Conservation (phyloP, 2,888 invertebrate genomes). For the Eilema depressum region DNA sequence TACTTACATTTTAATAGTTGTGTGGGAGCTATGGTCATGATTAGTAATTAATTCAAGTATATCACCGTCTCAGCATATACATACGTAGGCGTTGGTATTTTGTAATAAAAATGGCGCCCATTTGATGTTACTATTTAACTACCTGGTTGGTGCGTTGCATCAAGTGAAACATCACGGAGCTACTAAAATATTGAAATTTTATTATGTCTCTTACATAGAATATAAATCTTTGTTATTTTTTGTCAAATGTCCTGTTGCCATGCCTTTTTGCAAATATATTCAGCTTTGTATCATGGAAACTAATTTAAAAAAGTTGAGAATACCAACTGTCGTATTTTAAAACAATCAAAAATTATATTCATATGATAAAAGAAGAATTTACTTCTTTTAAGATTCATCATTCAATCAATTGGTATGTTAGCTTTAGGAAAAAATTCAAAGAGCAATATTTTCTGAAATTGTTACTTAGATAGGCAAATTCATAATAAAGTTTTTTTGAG, state of each 20-base stretch:
- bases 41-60: conserved; percentile 75
- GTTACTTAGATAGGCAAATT: not conserved
- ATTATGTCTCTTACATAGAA: not conserved
- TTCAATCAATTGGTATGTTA: too few relatives aligned
- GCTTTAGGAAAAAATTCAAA: not conserved
- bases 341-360: not conserved
- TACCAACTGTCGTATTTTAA: not conserved
- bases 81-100: conserved; percentile 71
- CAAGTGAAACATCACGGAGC: conserved; percentile 62
- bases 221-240: not conserved
- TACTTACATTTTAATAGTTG: conserved; percentile 53
- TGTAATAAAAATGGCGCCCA: conserved; percentile 79
- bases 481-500: not conserved
- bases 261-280: not conserved
- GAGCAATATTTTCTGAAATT: not conserved
- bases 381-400: not conserved
- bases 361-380: not conserved
- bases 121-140: conserved; percentile 69
- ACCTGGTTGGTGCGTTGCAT: conserved; percentile 64
- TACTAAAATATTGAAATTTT: conserved; percentile 41
- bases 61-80: conserved; percentile 55
- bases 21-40: conserved; percentile 64
- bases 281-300: not conserved
- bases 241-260: too few relatives aligned
- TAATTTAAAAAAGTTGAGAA: not conserved